Conservation (phyloP, 2,888 invertebrate species). For the Carabus problematicus region DNA sequence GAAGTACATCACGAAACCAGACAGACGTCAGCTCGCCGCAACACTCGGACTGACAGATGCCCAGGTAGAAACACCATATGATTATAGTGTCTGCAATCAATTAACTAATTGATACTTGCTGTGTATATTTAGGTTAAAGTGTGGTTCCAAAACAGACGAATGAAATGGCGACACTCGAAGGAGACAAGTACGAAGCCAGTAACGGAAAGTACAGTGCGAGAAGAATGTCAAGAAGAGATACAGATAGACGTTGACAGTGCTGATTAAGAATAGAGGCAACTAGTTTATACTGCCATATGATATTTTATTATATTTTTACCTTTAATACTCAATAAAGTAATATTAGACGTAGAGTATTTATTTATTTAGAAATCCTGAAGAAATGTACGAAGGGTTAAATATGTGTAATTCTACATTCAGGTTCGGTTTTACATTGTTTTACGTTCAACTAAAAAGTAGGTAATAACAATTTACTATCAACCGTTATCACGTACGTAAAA, state of each 20-base stretch:
- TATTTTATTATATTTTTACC: constrained; percentile 7
- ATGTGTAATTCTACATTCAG: no score
- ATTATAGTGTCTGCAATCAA: no score
- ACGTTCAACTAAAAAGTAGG: no score
- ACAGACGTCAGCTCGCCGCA: constrained; percentile 88
- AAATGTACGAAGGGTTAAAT: no score
- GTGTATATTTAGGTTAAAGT: constrained; percentile 76
- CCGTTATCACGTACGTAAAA: constrained; percentile 15
- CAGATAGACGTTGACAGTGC: constrained; percentile 57
- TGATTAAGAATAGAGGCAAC: constrained; percentile 5
- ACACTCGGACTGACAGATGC: constrained; percentile 92
- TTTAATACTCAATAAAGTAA: background rate
- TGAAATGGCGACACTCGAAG: constrained; percentile 60
- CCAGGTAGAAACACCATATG: constrained; percentile 66
- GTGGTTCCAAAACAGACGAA: constrained; percentile 83
- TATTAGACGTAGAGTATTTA: no score
- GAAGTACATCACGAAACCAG: constrained; percentile 96
- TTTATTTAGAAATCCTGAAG: no score
- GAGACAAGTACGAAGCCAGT: constrained; percentile 49
- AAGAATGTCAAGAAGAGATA: constrained; percentile 57
- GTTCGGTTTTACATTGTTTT: no score
- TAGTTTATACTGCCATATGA: background rate
- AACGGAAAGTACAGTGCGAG: constrained; percentile 47
- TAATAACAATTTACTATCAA: background rate
- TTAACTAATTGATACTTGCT: no score